Conservation (phyloP, 2,888 invertebrate species). For the Lobophora halterata region DNA sequence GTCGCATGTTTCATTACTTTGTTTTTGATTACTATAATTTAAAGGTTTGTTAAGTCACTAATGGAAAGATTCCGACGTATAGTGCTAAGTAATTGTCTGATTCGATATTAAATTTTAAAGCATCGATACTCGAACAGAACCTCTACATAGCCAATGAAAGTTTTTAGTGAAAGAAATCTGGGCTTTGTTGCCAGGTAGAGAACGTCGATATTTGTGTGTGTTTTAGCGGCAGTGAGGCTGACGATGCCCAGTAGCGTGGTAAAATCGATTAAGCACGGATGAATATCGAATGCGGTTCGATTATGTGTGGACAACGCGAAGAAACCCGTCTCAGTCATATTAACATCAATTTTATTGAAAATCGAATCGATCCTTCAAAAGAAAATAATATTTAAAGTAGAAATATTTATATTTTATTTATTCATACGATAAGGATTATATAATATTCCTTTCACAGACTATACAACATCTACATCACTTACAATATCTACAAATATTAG, state of each 20-base stretch:
- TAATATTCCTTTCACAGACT: too few species aligned
- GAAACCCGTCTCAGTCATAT: slow-evolving; percentile 30
- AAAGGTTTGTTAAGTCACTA: slow-evolving; percentile 21
- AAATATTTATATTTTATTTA: neutral
- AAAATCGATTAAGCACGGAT: slow-evolving; percentile 61
- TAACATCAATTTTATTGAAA: slow-evolving; percentile 23
- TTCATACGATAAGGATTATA: too few species aligned
- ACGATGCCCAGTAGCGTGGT: slow-evolving; percentile 56
- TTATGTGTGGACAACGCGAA: slow-evolving; percentile 42
- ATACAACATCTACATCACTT: too few species aligned
- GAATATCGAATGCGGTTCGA: slow-evolving; percentile 44
- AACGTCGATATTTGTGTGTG: slow-evolving; percentile 7
- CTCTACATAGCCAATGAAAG: slow-evolving; percentile 21
- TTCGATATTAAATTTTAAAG: slow-evolving; percentile 45
- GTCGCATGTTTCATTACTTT: too few species aligned
- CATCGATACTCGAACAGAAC: slow-evolving; percentile 37
- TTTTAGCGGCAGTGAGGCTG: slow-evolving; percentile 24
- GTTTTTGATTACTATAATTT: slow-evolving; percentile 1
- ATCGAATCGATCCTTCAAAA: neutral
- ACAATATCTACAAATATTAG: too few species aligned
- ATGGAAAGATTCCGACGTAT: slow-evolving; percentile 39
- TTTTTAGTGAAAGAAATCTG: neutral
- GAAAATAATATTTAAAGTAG: neutral
- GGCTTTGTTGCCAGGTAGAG: neutral
- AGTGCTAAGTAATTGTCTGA: slow-evolving; percentile 32